A percentile compares a stretch with the other conserved stretches of the same genome.
phyloP scores from a whole-genome alignment of 92 coral and sea anemone species.

The Palythoa grandiflora region DNA sequence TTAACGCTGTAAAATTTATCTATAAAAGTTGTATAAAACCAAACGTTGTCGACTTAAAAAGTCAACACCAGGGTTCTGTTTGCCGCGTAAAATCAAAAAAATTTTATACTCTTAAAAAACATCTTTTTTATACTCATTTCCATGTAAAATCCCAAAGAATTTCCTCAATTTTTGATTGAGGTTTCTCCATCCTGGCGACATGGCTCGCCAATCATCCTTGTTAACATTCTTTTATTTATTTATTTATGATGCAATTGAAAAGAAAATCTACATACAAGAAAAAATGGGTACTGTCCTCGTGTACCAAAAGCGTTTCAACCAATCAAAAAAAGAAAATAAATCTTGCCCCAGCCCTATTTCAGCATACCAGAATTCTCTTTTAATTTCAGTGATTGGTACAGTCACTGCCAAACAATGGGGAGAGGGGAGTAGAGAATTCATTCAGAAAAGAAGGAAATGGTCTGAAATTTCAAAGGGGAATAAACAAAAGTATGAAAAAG shows the following conservation, averaged over 20 bases:
- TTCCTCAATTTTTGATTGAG: constrained; percentile 10
- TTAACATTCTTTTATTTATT: background rate
- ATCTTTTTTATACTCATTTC: constrained; percentile 10
- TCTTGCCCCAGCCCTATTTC: too few species aligned
- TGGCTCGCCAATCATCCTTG: background rate
- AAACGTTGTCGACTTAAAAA: constrained; percentile 9
- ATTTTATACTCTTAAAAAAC: background rate
- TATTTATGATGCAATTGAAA: constrained; percentile 12
- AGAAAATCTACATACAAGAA: constrained; percentile 7
- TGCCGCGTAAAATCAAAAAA: constrained; percentile 1
- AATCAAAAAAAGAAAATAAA: too few species aligned
- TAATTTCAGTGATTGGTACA: too few species aligned
- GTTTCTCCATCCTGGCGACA: background rate
- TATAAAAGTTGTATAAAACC: constrained; percentile 9
- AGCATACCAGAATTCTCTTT: too few species aligned
- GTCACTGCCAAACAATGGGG: too few species aligned
- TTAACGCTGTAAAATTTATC: background rate
- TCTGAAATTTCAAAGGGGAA: constrained; percentile 3
- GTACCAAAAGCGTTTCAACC: too few species aligned
- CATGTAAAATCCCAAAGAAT: background rate
- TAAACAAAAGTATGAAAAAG: constrained; percentile 8
- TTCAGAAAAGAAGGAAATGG: background rate
- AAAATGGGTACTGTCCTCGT: background rate
- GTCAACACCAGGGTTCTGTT: constrained; percentile 1
- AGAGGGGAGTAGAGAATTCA: too few species aligned